Base-by-base conservation (phyloP, 2,113 vertebrate genomes). In the Blennius ocellaris region DNA sequence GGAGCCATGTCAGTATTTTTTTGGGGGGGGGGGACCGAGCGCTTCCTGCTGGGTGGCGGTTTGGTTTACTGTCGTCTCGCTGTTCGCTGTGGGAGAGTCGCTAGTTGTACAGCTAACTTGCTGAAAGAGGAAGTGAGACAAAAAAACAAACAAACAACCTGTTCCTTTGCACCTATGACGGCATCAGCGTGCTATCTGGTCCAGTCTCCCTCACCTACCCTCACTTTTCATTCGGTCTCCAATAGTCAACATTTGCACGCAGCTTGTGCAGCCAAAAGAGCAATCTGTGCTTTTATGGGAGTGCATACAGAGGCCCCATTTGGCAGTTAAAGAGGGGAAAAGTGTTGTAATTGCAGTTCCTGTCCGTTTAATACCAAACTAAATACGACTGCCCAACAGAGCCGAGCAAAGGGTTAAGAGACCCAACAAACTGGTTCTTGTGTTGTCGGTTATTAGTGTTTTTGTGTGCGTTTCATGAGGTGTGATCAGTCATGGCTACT, bases 261-360 rank as follows among this genome's bases (percentile, higher is more conserved):
- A 39, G 61, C 53, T 71, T 71, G 67, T 80, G n/a, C 37, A 37
- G 59, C 36, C 57, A 58, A 68, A 82, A 68, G 14, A 73, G 69
- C 84, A 78, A 78, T 78, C 71, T 80, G 65, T 53, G 45, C 66
- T 90, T 87, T 80, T 78, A 78, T n/a, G 68, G 52, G 50, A 30
- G n/a, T n/a, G 59, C 65, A 41, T 64, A 50, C 62, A 7, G 73
- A 77, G 85, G 84, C 80, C 77, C 80, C 11, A 10, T 69, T 69
- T 58, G 39, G 63, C 58, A 0, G 11, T 2, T 40, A 49, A 51
- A 55, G 50, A 48, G 4, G 17, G 48, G 71, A 39, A 17, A 60
- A 40, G 11, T 21, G 56, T 54, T 41, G 54, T 41, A 47, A 47
- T 77, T 51, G 70, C 59, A 60, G 11, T 88, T 87, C 80, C 82